A percentile compares a stretch with the other conserved stretches of the same genome.
These are phyloP conservation scores for Nematolebias whitei DNA, from an alignment of 2,113 vertebrate species.

Conservation along the genomic window DNA sequence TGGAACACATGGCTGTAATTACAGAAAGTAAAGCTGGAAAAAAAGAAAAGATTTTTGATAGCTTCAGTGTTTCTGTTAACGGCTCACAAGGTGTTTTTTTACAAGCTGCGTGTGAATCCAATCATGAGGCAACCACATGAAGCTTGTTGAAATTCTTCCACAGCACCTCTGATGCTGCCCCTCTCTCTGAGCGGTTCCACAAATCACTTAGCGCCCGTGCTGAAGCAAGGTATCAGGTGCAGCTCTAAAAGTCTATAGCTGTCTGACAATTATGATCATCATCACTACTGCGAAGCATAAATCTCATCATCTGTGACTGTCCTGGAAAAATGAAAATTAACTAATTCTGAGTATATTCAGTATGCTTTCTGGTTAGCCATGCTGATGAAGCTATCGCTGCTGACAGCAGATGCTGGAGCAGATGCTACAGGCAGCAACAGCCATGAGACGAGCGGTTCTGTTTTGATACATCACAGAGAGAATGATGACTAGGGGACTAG, in stretches of 20 bases:
- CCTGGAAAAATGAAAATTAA: conserved; percentile 38
- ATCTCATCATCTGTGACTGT: conserved; percentile 51
- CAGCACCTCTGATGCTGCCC: not conserved
- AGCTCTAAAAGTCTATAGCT: conserved; percentile 12
- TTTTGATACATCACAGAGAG: conserved; percentile 17
- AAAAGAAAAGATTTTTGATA: conserved; percentile 35
- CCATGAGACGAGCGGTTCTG: conserved; percentile 19
- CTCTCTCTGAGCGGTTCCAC: conserved; percentile 20
- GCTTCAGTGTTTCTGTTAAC: conserved; percentile 28
- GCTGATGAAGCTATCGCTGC: conserved; percentile 23
- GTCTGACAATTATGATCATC: conserved; percentile 33
- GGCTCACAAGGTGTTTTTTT: conserved; percentile 32
- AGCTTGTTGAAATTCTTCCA: conserved; percentile 29
- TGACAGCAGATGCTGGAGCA: conserved; percentile 65
- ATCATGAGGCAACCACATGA: conserved; percentile 32
- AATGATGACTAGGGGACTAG: conserved; percentile 10
- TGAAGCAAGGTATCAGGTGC: conserved; percentile 28
- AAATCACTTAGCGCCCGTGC: conserved; percentile 11
- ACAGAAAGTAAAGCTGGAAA: conserved; percentile 33
- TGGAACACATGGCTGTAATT: conserved; percentile 36
- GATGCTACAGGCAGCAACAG: conserved; percentile 44
- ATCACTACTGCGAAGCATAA: conserved; percentile 20
- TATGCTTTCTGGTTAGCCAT: conserved; percentile 36
- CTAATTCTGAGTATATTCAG: conserved; percentile 53
- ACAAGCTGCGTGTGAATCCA: conserved; percentile 28